Base-by-base conservation (phyloP, 2,113 vertebrate species). In the Lophotis ruficrista region DNA sequence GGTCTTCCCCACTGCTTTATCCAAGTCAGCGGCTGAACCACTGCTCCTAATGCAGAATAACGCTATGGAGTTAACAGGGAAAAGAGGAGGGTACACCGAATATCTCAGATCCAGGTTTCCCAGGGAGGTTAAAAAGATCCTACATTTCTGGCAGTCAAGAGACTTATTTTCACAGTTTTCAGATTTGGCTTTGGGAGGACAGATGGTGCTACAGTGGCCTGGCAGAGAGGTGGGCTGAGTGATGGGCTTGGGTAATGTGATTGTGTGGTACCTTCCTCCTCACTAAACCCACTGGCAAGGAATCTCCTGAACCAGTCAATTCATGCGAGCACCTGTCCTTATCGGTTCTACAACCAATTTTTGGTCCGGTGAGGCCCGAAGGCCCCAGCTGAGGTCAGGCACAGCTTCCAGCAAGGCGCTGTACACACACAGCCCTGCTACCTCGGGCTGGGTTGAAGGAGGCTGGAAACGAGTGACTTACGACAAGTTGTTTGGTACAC, bases 251-350 rank as follows among this genome's bases (percentile, higher is more conserved):
- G 76, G 19, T 73, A 17, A 14, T 0, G 3, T 30, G 60, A 23
- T 19, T 37, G 12, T 83, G 23, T 56, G 43, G 18, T 16, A 66
- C 20, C 9, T 64, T 75, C 17, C 87, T 93, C 43, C 15, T 73
- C 37, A 31, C 30, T n/a, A 47, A 83, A 89, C 3, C 7, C 31
- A 43, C 16, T 28, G 41, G 9, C 1, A 3, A 22, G 38, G 25
- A 50, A 58, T 70, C 81, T 81, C 51, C 88, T 60, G 41, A 77
- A 38, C 18, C 20, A 88, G 38, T 48, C 56, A 86, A 80, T 72
- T 72, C 13, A 27, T 11, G 27, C 50, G 10, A 61, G 38, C 37
- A 69, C 7, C 14, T 0, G 0, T 51, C 33, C 20, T 28, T 66
- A 23, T 8, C 47, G 16, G 30, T n/a, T 21, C 5, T 17, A 65